Percentiles rank a stretch among this genome's conserved stretches.
phyloP scores from a whole-genome alignment of 2,797 vertebrate species.

The Ataeniobius toweri region DNA sequence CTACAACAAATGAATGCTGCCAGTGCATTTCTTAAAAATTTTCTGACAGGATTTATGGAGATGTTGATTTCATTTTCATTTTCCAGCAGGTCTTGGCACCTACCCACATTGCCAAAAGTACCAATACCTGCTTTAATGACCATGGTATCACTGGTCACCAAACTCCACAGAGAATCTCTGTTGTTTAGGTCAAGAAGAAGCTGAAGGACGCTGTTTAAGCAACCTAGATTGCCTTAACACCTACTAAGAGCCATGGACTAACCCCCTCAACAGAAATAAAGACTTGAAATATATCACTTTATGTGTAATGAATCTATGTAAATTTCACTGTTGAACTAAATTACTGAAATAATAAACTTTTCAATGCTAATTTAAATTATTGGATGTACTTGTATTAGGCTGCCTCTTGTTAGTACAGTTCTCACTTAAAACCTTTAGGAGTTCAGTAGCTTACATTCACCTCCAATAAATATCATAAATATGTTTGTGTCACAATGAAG shows the following conservation, averaged over 20 bases:
- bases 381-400: constrained; percentile 53
- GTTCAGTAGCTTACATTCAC: constrained; percentile 87
- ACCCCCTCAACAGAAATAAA: neutral
- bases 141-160: no score
- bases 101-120: neutral
- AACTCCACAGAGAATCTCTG: neutral
- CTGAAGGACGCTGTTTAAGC: neutral
- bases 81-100: neutral
- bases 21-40: neutral
- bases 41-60: neutral
- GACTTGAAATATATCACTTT: neutral
- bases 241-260: neutral
- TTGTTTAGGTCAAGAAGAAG: neutral
- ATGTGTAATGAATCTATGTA: neutral
- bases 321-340: neutral
- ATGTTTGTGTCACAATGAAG: constrained; percentile 68
- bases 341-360: neutral
- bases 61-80: neutral
- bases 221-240: neutral
- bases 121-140: neutral
- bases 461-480: constrained; percentile 89
- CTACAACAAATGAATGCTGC: no score
- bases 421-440: constrained; percentile 63
- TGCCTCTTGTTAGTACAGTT: constrained; percentile 55
- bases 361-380: neutral